phyloP scores from a whole-genome alignment of 2,888 invertebrate genomes.

The Hoplodrina ambigua region DNA sequence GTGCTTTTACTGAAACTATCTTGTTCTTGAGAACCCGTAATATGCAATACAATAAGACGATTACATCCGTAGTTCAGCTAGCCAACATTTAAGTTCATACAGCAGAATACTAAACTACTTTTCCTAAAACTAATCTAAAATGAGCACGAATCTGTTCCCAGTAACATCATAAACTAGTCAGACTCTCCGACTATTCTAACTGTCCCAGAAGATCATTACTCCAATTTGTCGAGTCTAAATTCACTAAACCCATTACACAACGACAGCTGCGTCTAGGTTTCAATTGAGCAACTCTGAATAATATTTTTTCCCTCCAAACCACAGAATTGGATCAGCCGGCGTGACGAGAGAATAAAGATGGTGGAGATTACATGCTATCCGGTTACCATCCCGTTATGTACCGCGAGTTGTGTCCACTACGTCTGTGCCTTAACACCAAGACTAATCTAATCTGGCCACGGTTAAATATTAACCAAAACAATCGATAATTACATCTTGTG shows the following conservation, averaged over 20 bases:
- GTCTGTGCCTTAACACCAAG: constrained; percentile 54
- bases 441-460: constrained; percentile 62
- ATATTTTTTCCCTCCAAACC: constrained; percentile 69
- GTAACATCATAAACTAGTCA: constrained; percentile 26
- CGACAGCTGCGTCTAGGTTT: constrained; percentile 69
- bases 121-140: constrained; percentile 18
- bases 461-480: constrained; percentile 69
- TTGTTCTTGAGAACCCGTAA: constrained; percentile 14
- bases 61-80: constrained; percentile 9
- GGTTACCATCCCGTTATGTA: constrained; percentile 70
- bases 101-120: constrained; percentile 8
- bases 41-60: constrained; percentile 7
- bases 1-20: constrained; percentile 13
- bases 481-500: constrained; percentile 67
- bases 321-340: constrained; percentile 76
- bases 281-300: constrained; percentile 65
- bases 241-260: constrained; percentile 64
- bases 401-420: constrained; percentile 55
- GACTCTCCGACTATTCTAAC: constrained; percentile 7
- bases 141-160: constrained; percentile 19
- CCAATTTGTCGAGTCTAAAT: constrained; percentile 52
- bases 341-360: constrained; percentile 77
- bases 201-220: constrained; percentile 36
- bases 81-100: background rate
- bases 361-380: constrained; percentile 73